Percentiles rank a stretch among this genome's conserved stretches.
phyloP scores from a whole-genome alignment of 2,113 vertebrate species.

The Rhabdornis inornatus region DNA sequence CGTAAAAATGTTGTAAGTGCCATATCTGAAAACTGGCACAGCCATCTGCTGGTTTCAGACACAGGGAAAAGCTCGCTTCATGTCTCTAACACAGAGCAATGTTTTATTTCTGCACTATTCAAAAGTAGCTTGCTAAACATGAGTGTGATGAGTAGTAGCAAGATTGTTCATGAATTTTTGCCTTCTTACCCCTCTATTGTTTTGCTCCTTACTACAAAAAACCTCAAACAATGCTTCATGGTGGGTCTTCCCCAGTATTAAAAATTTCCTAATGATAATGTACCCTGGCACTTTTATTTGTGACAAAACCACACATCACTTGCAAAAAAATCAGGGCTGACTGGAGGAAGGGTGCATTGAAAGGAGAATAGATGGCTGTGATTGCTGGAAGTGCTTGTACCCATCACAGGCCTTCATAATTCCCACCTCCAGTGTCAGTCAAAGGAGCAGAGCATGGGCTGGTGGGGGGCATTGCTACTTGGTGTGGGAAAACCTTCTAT shows the following conservation, averaged over 20 bases:
- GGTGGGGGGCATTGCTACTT: rapidly evolving
- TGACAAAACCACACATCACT: not conserved
- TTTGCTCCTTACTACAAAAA: not conserved
- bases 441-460: rapidly evolving
- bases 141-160: not conserved
- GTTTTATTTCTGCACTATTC: not conserved
- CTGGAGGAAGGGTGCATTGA: not conserved
- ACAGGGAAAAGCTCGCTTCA: not conserved
- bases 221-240: not conserved
- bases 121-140: not conserved
- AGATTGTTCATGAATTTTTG: not conserved
- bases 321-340: not conserved
- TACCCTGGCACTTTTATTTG: not conserved
- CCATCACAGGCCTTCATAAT: not conserved
- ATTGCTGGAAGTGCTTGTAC: not conserved
- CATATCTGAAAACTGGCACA: not conserved
- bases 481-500: not conserved
- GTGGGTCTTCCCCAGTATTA: not conserved
- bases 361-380: not conserved
- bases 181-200: not conserved
- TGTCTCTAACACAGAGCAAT: not conserved
- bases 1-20: not conserved
- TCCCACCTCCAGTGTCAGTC: not conserved
- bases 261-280: not conserved
- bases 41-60: not conserved